phyloP scores from a whole-genome alignment of 2,113 vertebrate species.

The Tyrannus savana region DNA sequence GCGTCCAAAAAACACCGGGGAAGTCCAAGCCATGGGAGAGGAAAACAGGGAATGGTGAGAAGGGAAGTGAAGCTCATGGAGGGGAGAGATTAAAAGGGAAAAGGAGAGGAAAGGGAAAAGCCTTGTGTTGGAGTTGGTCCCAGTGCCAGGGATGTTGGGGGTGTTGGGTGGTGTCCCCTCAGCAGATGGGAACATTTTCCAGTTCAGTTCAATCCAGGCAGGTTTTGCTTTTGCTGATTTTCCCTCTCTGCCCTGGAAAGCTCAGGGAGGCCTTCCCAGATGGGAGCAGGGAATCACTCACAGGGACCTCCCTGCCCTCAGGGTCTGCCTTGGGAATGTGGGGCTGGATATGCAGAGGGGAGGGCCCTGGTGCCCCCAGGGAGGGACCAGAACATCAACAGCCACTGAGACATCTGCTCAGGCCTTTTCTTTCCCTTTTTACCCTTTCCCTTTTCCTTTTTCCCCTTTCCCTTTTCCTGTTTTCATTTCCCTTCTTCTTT shows the following conservation, averaged over 20 bases:
- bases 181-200: conserved; percentile 39
- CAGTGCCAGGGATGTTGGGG: conserved; percentile 30
- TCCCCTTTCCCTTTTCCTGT: too few species aligned
- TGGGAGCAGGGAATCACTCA: neutral
- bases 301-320: neutral
- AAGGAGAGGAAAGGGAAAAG: neutral
- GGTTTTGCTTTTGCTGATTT: conserved; percentile 49
- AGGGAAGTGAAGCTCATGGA: neutral
- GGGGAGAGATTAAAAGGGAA: neutral
- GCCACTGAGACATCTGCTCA: neutral
- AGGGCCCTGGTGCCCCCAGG: neutral
- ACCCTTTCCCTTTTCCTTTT: accelerated
- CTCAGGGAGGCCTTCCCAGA: neutral
- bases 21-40: neutral
- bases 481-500: too few species aligned
- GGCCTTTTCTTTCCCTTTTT: too few species aligned
- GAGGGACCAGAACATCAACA: neutral
- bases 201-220: neutral
- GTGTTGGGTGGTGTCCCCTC: neutral
- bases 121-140: conserved; percentile 13
- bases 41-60: neutral
- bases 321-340: neutral
- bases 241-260: conserved; percentile 5
- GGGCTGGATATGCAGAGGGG: neutral
- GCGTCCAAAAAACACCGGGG: neutral